Percentiles rank a stretch among this genome's conserved stretches.
Conservation (phyloP, 2,888 invertebrate species). For the Acanthosepion esculentum region DNA sequence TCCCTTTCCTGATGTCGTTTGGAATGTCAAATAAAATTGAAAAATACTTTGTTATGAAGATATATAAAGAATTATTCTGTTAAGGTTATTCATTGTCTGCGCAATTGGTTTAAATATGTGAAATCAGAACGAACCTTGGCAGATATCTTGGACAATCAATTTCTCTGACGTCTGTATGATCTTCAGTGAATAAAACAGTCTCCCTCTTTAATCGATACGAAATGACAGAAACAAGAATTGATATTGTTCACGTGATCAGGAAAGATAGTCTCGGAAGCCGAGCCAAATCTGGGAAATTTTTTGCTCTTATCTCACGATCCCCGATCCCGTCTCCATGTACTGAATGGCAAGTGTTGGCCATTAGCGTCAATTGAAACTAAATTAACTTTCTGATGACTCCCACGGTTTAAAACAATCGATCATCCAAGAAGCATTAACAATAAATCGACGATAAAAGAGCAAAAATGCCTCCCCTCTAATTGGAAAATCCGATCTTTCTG, state of each 20-base stretch:
- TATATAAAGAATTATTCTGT: too few species aligned
- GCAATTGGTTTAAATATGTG: too few species aligned
- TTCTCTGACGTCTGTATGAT: neutral
- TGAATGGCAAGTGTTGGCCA: neutral
- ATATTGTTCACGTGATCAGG: neutral
- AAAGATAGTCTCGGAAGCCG: neutral
- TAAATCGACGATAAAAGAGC: neutral
- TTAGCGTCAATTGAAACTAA: slow-evolving; percentile 17
- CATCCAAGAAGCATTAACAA: neutral
- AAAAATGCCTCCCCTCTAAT: neutral
- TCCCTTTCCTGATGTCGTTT: too few species aligned
- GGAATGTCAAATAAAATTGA: too few species aligned
- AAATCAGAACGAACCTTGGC: too few species aligned
- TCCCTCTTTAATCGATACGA: neutral
- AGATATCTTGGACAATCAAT: too few species aligned
- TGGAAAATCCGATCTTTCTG: neutral
- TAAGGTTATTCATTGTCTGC: too few species aligned
- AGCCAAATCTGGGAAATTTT: neutral
- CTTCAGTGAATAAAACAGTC: neutral
- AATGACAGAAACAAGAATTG: neutral
- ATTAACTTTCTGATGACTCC: slow-evolving; percentile 8
- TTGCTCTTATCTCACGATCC: neutral
- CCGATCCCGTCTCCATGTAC: neutral
- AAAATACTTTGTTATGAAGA: too few species aligned
- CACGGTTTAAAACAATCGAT: slow-evolving; percentile 33